Evolutionary conservation across 2,797 vertebrate species (phyloP), one percentile per base, ranked within the genome.

Genomic region (Enteromius argenteus): DNA sequence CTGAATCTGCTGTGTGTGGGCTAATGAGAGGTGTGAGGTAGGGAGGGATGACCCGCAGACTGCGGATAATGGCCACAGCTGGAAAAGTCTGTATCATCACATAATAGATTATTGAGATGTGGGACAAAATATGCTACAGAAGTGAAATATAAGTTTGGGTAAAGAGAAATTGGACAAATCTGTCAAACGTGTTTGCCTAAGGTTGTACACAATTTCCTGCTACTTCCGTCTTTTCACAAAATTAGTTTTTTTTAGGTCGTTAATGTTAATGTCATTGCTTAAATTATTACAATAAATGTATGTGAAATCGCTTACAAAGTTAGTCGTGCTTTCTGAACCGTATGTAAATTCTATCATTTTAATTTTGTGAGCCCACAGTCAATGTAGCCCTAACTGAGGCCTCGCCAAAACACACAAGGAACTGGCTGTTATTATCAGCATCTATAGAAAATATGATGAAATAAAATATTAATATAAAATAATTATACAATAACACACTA

Each of bases 41-140:
- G 80, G 53, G 72, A 81, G 81, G 77, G 80, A 85, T 83, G 80
- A 64, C 68, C 80, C 71, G 67, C 79, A 83, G 58, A 86, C 73
- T 86, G 83, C 87, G 77, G 87, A 79, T 68, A 79, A 79, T 73
- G 44, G 56, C 66, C 79, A 75, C 83, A 86, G 72, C 74, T 60
- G 46, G 51, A 60, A 49, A 39, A 75, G 13, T 66, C 69, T 49
- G 19, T 17, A 23, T 67, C 81, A 30, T 44, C 72, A 51, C 13
- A 66, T 51, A 0, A 74, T 15, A 1, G 10, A 56, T 53, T 56
- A 23, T 46, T 46, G 10, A 66, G 37, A 23, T 73, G 71, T 73
- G 27, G 15, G 23, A 73, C 35, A 11, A 39, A 21, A 9, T 17
- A 67, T 53, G 27, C 5, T 73, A 32, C 15, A 1, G 44, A 27